Evolutionary conservation across 2,113 vertebrate species (phyloP).

Genomic region (Myxocyprinus asiaticus): DNA sequence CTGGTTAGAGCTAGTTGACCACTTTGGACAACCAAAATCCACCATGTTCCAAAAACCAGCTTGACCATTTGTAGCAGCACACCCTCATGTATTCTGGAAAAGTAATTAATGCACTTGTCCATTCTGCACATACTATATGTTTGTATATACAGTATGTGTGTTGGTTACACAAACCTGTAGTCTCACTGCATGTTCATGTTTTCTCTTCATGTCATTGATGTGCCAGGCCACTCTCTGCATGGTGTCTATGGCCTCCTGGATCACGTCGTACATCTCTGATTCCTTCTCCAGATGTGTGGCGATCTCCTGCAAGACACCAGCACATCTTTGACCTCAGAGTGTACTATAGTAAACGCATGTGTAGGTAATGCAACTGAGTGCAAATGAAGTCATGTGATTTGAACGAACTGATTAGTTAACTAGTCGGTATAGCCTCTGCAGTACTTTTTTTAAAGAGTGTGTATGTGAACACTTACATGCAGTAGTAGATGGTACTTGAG

Average conservation of each 20-base stretch:
- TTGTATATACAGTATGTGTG: not conserved
- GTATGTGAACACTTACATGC: slow-evolving; percentile 75
- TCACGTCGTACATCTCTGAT: slow-evolving; percentile 92
- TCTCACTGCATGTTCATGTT: slow-evolving; percentile 91
- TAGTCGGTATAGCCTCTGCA: too few species aligned
- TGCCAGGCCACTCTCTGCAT: slow-evolving; percentile 99
- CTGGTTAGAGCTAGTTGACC: too few species aligned
- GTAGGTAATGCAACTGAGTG: too few species aligned
- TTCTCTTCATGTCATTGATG: slow-evolving; percentile 99
- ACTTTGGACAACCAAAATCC: too few species aligned
- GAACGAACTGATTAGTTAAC: too few species aligned
- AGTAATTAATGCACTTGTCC: too few species aligned
- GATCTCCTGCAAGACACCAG: slow-evolving; percentile 83
- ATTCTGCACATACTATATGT: not conserved
- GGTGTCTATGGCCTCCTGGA: slow-evolving; percentile 95
- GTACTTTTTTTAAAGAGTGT: not conserved
- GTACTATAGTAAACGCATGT: too few species aligned
- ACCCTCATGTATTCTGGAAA: too few species aligned
- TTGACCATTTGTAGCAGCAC: too few species aligned
- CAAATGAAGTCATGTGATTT: too few species aligned
- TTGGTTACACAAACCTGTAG: slow-evolving; percentile 80
- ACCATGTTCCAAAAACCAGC: too few species aligned
- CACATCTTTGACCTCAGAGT: slow-evolving; percentile 15
- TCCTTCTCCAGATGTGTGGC: slow-evolving; percentile 96
- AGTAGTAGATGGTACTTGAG: slow-evolving; percentile 97